Conservation (phyloP, 2,797 vertebrate genomes). For the Acanthiza pusilla region DNA sequence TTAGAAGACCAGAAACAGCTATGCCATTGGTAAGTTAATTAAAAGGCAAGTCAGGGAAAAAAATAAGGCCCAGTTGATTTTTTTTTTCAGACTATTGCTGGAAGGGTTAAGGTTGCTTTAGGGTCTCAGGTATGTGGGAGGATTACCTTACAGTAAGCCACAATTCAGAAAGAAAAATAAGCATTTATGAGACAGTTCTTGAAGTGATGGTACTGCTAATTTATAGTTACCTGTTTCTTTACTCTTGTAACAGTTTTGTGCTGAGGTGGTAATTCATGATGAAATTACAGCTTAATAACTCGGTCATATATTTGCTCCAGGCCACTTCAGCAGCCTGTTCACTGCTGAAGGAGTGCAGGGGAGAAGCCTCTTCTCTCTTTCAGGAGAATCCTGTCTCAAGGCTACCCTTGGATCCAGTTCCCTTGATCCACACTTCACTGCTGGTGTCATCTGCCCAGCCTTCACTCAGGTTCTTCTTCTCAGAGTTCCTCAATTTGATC, state of each 20-base stretch:
- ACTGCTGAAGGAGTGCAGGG: too few species aligned
- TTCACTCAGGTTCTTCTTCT: neutral
- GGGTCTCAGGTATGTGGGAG: neutral
- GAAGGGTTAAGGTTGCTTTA: neutral
- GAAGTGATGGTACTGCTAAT: neutral
- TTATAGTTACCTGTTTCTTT: neutral
- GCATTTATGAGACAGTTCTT: neutral
- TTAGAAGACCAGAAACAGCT: neutral
- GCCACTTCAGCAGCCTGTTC: neutral
- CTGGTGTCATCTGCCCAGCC: neutral
- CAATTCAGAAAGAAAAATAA: neutral
- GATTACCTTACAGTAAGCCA: neutral
- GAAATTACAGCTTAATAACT: neutral
- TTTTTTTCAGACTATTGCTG: neutral
- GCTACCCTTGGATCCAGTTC: neutral
- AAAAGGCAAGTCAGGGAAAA: neutral
- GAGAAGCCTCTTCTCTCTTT: too few species aligned
- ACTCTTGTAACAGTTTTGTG: neutral
- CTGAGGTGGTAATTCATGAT: neutral
- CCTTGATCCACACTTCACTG: neutral
- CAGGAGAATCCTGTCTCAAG: neutral
- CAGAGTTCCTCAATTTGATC: neutral
- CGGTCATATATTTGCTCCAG: neutral
- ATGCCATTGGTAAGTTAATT: neutral
- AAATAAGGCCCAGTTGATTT: neutral